Percentiles rank a stretch among this genome's conserved stretches.
phyloP scores from a whole-genome alignment of 2,888 invertebrate species.

The Strigamia maritima region DNA sequence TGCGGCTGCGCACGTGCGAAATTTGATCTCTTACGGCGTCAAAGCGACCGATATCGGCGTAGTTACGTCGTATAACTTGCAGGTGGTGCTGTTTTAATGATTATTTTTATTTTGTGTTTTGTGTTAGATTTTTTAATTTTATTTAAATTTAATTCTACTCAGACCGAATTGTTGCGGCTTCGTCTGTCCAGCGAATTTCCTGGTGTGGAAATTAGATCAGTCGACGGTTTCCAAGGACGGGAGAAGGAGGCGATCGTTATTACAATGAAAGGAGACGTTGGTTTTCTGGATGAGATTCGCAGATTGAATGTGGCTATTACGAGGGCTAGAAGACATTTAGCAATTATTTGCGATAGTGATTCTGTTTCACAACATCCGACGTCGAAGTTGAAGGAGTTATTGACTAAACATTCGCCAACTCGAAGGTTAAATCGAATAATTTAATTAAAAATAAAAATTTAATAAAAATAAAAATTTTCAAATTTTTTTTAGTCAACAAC shows the following conservation, averaged over 20 bases:
- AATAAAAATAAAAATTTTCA: too few relatives aligned
- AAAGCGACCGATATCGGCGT: slow-evolving; percentile 56
- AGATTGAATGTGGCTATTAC: slow-evolving; percentile 62
- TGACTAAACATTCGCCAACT: too few relatives aligned
- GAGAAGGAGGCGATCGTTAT: slow-evolving; percentile 61
- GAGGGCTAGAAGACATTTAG: slow-evolving; percentile 58
- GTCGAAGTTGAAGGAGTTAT: too few relatives aligned
- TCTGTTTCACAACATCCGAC: slow-evolving; percentile 55
- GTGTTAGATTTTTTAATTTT: slow-evolving; percentile 37
- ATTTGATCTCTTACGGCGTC: slow-evolving; percentile 55
- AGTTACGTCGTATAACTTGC: slow-evolving; percentile 59
- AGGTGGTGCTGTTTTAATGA: slow-evolving; percentile 48
- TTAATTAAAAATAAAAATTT: too few relatives aligned
- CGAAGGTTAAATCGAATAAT: too few relatives aligned
- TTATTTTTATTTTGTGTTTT: background rate
- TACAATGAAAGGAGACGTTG: slow-evolving; percentile 58
- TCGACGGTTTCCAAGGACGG: slow-evolving; percentile 62
- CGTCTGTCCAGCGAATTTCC: slow-evolving; percentile 48
- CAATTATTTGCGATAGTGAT: slow-evolving; percentile 57
- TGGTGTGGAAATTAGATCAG: slow-evolving; percentile 57
- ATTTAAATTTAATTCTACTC: slow-evolving; percentile 47
- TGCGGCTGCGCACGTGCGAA: slow-evolving; percentile 54
- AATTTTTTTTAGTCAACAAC: too few relatives aligned
- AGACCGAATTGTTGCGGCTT: slow-evolving; percentile 56
- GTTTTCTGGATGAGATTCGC: slow-evolving; percentile 59